phyloP scores from a whole-genome alignment of 2,888 invertebrate genomes.

The Cactoblastis cactorum region DNA sequence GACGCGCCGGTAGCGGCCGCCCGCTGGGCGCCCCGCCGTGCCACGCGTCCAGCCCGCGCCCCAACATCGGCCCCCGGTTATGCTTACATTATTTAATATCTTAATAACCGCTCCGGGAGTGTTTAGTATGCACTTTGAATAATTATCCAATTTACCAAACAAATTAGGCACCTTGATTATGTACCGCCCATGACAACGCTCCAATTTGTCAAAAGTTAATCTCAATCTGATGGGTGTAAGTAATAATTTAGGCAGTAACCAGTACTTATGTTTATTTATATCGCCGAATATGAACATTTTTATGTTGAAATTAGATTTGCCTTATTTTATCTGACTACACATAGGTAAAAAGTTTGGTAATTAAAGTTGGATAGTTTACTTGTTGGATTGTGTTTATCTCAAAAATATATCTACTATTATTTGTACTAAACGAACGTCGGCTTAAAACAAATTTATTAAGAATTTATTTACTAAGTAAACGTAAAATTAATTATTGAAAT shows the following conservation, averaged over 20 bases:
- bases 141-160: slow-evolving; percentile 52
- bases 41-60: slow-evolving; percentile 43
- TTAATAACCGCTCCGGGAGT: slow-evolving; percentile 70
- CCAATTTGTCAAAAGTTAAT: slow-evolving; percentile 6
- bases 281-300: no score
- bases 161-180: slow-evolving; percentile 2
- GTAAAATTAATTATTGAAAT: slow-evolving; percentile 21
- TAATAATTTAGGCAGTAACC: no score
- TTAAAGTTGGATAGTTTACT: no score
- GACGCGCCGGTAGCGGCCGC: slow-evolving; percentile 63
- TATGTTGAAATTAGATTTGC: no score
- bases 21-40: slow-evolving; percentile 66
- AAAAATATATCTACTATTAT: no score
- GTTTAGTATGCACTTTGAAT: slow-evolving; percentile 58
- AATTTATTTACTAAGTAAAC: slow-evolving; percentile 14
- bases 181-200: slow-evolving; percentile 8
- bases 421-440: not conserved
- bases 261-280: no score
- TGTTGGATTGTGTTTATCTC: no score
- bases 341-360: no score
- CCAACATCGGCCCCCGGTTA: slow-evolving; percentile 33
- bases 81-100: slow-evolving; percentile 67
- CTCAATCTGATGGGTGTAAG: not conserved
- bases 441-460: not conserved
- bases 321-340: no score